These are phyloP conservation scores for Mylabris phalerata DNA, from an alignment of 1,140 invertebrate genomes.

Conservation along the genomic window DNA sequence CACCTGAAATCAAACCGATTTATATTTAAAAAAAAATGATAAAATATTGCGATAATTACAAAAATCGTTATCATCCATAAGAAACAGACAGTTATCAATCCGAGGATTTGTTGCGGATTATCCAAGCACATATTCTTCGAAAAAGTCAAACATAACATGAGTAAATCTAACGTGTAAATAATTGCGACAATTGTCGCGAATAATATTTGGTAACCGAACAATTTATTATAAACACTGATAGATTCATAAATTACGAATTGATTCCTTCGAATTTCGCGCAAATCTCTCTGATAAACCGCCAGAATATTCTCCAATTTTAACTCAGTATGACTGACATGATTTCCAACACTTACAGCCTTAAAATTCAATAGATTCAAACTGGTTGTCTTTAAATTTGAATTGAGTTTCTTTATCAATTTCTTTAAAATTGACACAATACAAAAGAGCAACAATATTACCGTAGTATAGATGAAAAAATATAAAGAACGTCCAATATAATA, in stretches of 20 bases:
- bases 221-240: neutral
- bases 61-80: slow-evolving; percentile 3
- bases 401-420: too few relatives aligned
- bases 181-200: neutral
- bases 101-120: neutral
- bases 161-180: slow-evolving; percentile 1
- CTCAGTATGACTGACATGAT: too few relatives aligned
- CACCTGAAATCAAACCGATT: slow-evolving; percentile 17
- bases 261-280: neutral
- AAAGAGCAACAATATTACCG: too few relatives aligned
- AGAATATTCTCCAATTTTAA: too few relatives aligned
- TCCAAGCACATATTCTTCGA: neutral
- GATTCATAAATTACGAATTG: neutral
- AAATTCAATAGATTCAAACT: too few relatives aligned
- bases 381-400: too few relatives aligned
- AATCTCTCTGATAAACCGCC: neutral
- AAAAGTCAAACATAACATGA: slow-evolving; percentile 1
- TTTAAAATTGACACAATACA: too few relatives aligned
- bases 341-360: too few relatives aligned
- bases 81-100: neutral
- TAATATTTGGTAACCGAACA: neutral
- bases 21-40: neutral
- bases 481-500: too few relatives aligned
- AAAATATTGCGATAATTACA: neutral
- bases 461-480: too few relatives aligned